Conservation (phyloP, 2,797 vertebrate species). For the Centroberyx gerrardi region DNA sequence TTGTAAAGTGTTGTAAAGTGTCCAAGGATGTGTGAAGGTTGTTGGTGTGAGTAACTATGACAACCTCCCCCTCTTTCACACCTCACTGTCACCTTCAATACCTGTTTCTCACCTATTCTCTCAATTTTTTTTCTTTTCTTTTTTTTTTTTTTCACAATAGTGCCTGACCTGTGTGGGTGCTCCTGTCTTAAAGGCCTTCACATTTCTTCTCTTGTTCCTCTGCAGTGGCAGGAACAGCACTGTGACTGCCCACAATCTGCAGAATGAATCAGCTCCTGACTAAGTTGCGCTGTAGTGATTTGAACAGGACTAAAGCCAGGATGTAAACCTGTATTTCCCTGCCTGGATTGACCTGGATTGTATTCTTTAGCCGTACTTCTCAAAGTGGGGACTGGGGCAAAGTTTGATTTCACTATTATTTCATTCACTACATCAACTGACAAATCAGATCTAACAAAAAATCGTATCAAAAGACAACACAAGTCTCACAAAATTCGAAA, state of each 20-base stretch:
- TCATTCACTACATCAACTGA: background rate
- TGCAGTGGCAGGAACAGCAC: background rate
- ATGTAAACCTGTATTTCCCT: conserved; percentile 29
- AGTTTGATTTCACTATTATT: conserved; percentile 19
- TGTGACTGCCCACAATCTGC: background rate
- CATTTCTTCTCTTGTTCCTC: background rate
- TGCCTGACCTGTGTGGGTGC: too few species aligned
- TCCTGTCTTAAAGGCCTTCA: too few species aligned
- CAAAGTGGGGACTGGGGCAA: conserved; percentile 15
- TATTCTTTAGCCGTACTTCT: background rate
- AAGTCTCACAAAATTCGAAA: too few species aligned
- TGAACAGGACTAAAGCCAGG: conserved; percentile 2
- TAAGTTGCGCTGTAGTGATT: background rate
- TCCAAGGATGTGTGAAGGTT: too few species aligned
- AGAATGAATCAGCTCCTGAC: conserved; percentile 26
- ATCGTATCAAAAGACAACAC: background rate
- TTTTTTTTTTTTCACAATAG: too few species aligned
- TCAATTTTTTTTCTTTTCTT: background rate
- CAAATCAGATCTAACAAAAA: background rate
- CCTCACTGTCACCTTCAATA: too few species aligned
- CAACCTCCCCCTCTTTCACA: too few species aligned
- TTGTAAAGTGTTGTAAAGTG: too few species aligned
- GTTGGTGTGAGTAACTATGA: too few species aligned
- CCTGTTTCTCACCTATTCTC: background rate
- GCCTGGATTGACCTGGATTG: conserved; percentile 43